These are phyloP conservation scores for Ceratina australensis DNA, from an alignment of 1,140 invertebrate species.

Conservation along the genomic window DNA sequence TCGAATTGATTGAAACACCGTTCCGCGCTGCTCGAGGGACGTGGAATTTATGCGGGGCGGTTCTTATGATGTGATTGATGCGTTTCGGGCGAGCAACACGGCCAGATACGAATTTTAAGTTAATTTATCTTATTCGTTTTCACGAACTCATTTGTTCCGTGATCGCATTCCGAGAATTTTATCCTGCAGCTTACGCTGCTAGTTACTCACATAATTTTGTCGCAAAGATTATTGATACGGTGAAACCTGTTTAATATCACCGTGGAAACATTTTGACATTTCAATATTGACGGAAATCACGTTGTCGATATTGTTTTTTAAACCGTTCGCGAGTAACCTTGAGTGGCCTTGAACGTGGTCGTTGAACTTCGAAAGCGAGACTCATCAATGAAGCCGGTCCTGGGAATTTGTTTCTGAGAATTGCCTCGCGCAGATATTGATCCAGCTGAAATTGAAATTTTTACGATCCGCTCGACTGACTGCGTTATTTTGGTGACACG, in stretches of 20 bases:
- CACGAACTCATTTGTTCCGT: too few relatives aligned
- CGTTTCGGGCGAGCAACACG: neutral
- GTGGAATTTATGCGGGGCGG: neutral
- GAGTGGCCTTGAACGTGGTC: constrained; percentile 28
- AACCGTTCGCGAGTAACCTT: constrained; percentile 21
- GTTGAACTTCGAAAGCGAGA: constrained; percentile 23
- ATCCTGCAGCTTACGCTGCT: too few relatives aligned
- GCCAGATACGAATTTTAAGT: neutral
- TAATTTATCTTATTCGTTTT: too few relatives aligned
- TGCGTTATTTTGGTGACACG: too few relatives aligned
- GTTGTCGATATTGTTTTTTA: too few relatives aligned
- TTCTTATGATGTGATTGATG: neutral
- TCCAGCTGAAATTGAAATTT: neutral
- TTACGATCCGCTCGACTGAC: too few relatives aligned
- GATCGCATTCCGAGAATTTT: too few relatives aligned
- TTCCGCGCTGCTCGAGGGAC: neutral
- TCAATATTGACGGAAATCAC: too few relatives aligned
- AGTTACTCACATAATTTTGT: too few relatives aligned
- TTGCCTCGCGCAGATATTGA: neutral
- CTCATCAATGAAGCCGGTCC: neutral
- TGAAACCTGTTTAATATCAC: too few relatives aligned
- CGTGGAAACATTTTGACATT: too few relatives aligned
- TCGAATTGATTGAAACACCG: neutral
- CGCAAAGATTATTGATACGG: too few relatives aligned
- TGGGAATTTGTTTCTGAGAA: neutral